Percentiles rank a stretch among this genome's conserved stretches.
Evolutionary conservation across 2,888 invertebrate genomes (phyloP).

Genomic region (Carcina quercana): DNA sequence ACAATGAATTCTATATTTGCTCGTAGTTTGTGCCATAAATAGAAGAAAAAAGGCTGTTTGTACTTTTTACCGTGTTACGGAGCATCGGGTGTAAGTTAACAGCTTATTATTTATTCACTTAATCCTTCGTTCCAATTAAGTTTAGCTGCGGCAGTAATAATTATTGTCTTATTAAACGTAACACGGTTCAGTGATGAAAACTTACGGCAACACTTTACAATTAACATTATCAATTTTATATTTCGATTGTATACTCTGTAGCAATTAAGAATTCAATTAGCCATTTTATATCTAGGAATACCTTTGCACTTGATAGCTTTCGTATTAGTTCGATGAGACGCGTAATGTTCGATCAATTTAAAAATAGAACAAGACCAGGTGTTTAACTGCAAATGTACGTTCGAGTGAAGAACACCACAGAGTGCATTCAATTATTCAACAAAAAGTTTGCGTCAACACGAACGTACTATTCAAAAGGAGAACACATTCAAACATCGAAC

Average conservation of each 20-base stretch:
- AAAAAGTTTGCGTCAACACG: background rate
- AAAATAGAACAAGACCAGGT: too few species aligned
- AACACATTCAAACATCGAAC: conserved; percentile 2
- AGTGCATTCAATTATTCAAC: conserved; percentile 4
- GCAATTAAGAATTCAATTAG: conserved; percentile 1
- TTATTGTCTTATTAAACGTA: conserved; percentile 48
- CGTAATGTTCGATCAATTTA: too few species aligned
- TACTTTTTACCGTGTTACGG: too few species aligned
- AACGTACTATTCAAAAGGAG: conserved; percentile 2
- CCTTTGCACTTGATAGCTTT: too few species aligned
- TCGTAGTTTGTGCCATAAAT: too few species aligned
- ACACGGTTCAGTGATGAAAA: conserved; percentile 46
- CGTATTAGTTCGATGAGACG: too few species aligned
- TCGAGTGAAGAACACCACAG: too few species aligned
- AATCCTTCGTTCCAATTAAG: conserved; percentile 58
- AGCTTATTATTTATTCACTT: conserved; percentile 50
- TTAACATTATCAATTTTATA: background rate
- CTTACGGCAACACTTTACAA: background rate
- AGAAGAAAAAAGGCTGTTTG: too few species aligned
- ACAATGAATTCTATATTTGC: too few species aligned
- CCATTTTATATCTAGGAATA: too few species aligned
- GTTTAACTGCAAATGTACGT: too few species aligned
- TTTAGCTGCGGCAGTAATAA: conserved; percentile 45
- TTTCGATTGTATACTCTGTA: background rate
- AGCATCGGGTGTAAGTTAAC: conserved; percentile 37